These are phyloP conservation scores for Ganaspis brasiliensis DNA, from an alignment of 2,888 invertebrate species.

Conservation along the genomic window DNA sequence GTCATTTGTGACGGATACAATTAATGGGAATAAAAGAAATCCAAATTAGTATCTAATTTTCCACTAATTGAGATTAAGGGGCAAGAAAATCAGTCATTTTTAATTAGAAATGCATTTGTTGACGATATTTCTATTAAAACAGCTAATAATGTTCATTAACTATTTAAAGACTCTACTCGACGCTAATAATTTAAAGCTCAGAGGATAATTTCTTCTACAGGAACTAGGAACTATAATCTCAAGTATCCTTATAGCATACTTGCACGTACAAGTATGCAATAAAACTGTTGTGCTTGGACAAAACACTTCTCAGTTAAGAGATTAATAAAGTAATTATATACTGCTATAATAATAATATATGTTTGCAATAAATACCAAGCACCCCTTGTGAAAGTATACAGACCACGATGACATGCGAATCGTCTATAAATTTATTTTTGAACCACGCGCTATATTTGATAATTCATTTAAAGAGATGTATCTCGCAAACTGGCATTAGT, in stretches of 20 bases:
- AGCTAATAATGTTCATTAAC: background rate
- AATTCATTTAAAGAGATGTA: conserved; percentile 3
- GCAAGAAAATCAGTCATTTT: no score
- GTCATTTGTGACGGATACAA: no score
- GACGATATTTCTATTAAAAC: no score
- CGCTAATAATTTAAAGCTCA: background rate
- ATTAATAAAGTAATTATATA: conserved; percentile 41
- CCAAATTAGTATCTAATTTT: no score
- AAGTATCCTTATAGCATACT: conserved; percentile 10
- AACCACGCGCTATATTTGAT: conserved; percentile 12
- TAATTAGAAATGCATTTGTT: no score
- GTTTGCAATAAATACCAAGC: conserved; percentile 18
- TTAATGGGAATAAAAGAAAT: no score
- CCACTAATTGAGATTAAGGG: no score
- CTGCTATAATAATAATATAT: conserved; percentile 40
- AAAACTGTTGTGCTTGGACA: conserved; percentile 24
- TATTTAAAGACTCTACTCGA: background rate
- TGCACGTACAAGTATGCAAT: conserved; percentile 34
- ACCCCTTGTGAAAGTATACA: background rate
- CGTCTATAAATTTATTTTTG: conserved; percentile 19
- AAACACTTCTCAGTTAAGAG: conserved; percentile 28
- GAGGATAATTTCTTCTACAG: conserved; percentile 12
- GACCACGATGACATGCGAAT: conserved; percentile 38
- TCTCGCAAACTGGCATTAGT: background rate
- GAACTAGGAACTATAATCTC: conserved; percentile 8